These are phyloP conservation scores for Eudyptes chrysolophus DNA, from an alignment of 2,113 vertebrate species.

Conservation along the genomic window DNA sequence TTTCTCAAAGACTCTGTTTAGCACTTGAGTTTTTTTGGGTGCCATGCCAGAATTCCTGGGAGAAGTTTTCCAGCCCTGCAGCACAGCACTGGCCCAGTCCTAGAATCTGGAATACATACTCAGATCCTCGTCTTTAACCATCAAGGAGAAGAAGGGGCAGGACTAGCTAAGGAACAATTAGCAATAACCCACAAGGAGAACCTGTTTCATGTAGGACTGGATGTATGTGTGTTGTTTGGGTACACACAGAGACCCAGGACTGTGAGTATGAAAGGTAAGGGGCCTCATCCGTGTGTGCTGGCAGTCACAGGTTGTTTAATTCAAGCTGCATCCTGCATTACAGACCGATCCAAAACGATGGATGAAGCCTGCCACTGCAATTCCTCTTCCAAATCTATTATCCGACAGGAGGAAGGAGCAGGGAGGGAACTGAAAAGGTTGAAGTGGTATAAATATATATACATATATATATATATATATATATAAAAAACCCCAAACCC, in stretches of 20 bases:
- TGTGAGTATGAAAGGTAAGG: not conserved
- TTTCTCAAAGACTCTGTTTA: not conserved
- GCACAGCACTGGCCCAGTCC: not conserved
- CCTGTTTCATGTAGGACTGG: fast-evolving
- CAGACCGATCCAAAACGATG: not conserved
- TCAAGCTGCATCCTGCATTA: not conserved
- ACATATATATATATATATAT: not conserved
- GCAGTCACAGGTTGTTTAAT: not conserved
- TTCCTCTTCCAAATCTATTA: not conserved
- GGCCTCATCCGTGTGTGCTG: not conserved
- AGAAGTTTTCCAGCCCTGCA: not conserved
- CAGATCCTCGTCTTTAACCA: not conserved
- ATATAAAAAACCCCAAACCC: not conserved
- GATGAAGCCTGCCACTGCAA: not conserved
- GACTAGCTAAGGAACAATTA: not conserved
- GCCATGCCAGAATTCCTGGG: not conserved
- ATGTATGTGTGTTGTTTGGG: not conserved
- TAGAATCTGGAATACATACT: not conserved
- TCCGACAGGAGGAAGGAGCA: not conserved
- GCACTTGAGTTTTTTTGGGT: not conserved
- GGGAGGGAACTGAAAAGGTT: not conserved
- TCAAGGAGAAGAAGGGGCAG: not conserved
- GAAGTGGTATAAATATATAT: not conserved
- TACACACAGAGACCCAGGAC: not conserved
- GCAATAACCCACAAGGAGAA: not conserved